Evolutionary conservation across 2,888 invertebrate genomes (phyloP), one percentile per base, ranked within the genome.

Genomic region (Rhogogaster chlorosoma): DNA sequence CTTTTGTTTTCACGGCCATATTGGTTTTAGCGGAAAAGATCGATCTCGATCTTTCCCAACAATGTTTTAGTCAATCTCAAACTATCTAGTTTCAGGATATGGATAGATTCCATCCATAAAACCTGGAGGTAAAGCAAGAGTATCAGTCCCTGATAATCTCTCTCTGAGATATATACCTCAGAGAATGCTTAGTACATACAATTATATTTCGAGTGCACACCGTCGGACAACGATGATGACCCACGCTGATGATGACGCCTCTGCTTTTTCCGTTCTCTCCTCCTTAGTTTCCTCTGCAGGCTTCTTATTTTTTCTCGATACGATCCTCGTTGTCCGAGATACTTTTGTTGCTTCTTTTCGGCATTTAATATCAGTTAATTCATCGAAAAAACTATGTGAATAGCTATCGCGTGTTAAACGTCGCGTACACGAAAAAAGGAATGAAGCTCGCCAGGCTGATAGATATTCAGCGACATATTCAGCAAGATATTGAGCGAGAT

Each of bases 221-320:
- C 32, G 70, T 70, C 70, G 32, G 18, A 26, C 15, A 18, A 18
- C 36, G 70, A 70, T 32, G 36, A 22, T 6, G 26, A 10, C 29
- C 29, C 67, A 29, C n/a, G 67, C 10, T 29, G 29, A 29, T 29
- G 29, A 15, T 67, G 57, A 57, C 57, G 57, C 0, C 36, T 70
- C 70, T 36, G 32, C 36, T 70, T 70, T 70, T 36, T 18, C 15
- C 36, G 36, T 0, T 36, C n/a, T 36, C 70, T 70, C 70, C 70
- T 64, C n/a, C n/a, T n/a, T n/a, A 70, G n/a, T 36, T 70, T 70
- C 36, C 36, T 70, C n/a, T 12, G 36, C 36, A 70, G 18, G 32
- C 70, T 36, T 70, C 70, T 32, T n/a, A 70, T 70, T 70, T 70
- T 70, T n/a, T 70, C 70, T 70, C 36, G 36, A 70, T 70, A 70